Base-by-base conservation (phyloP, 2,113 vertebrate genomes). In the Tragelaphus scriptus region DNA sequence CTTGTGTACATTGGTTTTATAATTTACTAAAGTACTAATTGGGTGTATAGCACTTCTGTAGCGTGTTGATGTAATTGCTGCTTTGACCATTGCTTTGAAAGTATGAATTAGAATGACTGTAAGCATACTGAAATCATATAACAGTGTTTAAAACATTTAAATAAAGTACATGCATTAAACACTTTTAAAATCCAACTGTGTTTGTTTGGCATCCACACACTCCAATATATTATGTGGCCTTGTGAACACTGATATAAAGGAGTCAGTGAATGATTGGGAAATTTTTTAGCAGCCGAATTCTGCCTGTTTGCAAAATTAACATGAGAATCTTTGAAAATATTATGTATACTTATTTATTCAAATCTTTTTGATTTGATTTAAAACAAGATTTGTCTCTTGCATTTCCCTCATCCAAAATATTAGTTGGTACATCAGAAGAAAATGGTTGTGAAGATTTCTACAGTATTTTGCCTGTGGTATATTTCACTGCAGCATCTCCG, bases 81-180 rank as follows among this genome's bases (percentile, higher is more conserved):
- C 26, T 98, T 77, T 95, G 89, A 6, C 17, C 90, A 0, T 13
- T 92, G 51, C 98, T 97, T 95, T 95, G 14, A 96, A 85, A 47
- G 13, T 90, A 51, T 85, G 53, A 79, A 40, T 90, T 61, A 85
- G 36, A 93, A 19, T 56, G 55, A 97, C 32, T 88, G 81, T 97
- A 96, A 98, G 51, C 89, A 97, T 93, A 87, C 63, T 90, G 65
- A 95, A 92, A 36, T 85, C 30, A 47, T 88, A 65, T 97, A 59
- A 97, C 56, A 86, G 82, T 81, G 81, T 92, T 97, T 84, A 96
- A 96, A 98, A 25, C 40, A 32, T 95, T 98, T 92, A 79, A 99
- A 99, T 99, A 99, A 99, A 99, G 49, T 93, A 68, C 3, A 63
- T 90, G 55, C 85, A 93, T 88, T 96, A 92, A 93, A 65, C 21